Base-by-base conservation (phyloP, 2,888 invertebrate genomes). In the Drosophila mayaguana region DNA sequence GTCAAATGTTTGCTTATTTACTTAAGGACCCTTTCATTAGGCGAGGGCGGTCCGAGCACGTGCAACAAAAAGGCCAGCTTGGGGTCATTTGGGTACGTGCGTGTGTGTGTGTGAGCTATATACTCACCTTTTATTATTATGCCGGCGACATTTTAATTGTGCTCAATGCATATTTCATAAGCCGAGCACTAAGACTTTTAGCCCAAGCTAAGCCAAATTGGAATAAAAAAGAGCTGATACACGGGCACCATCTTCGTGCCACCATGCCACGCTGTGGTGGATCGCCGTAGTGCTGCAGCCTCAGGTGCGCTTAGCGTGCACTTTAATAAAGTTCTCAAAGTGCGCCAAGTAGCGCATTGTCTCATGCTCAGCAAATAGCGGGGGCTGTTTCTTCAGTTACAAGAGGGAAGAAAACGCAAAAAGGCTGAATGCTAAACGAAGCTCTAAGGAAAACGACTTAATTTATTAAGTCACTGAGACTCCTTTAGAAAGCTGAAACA, bases 291-390 rank as follows among this genome's bases (percentile, higher is more conserved):
- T 45, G 34, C 22, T 54, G 61, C 63, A 65, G 83, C 83, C 81
- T 79, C 82, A 82, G 87, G 83, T 81, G 85, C 72, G 64, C 83
- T 80, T 63, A 72, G 54, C 55, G 38, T 74, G 78, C 85, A 83
- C 88, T 88, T 83, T 80, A 82, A 75, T 80, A 75, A 85, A 88
- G 78, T 82, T 72, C 69, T 68, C 48, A 62, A 61, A 70, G 63
- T 63, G 57, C 63, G 61, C 57, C 61, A 71, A 71, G 75, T 54
- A 54, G 61, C 46, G 71, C 75, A 66, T 75, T 77, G 75, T 79
- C 60, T 77, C 53, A 14, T 34, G 46, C 51, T 45, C 34, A 14
- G 48, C 59, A 36, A 36, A n/a, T 7, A 11, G 38, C 61, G 65
- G 18, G 75, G 63, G 63, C 1, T 7, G 70, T 9, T 63, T 3